Evolutionary conservation across 2,797 vertebrate species (phyloP), one percentile per base, ranked within the genome.

Genomic region (Sebastes trivittatus): DNA sequence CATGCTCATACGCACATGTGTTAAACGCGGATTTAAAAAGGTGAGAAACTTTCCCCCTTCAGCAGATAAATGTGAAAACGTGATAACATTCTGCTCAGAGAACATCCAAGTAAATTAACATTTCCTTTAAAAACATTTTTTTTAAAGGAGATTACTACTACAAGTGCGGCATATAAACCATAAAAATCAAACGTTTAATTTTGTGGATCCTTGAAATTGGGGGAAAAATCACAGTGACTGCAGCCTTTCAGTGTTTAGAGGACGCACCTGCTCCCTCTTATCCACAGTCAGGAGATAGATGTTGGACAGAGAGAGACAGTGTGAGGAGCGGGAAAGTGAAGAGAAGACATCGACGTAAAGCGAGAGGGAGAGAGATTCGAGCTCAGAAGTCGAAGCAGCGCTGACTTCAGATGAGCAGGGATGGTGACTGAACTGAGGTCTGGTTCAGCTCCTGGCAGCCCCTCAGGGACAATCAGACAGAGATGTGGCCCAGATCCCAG

Each of bases 401-500:
- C 67, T 75, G 83, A 68, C 83, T 87, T 82, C 61, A 63, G 65
- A 87, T 86, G 85, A 85, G 81, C 72, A 36, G 73, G 64, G 72
- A 75, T 38, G 68, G 65, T 13, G 74, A 27, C 52, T 70, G 83
- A 92, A 92, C 81, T 87, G 88, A 90, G 83, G 75, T 70, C 87
- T 86, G 73, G 38, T 89, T 92, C 87, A 89, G 80, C 65, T 72
- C 6, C 75, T 82, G 84, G 81, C 84, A 80, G 70, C 70, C 85
- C 82, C 76, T 79, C 66, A 56, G 81, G 86, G 84, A 81, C 73
- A 62, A 75, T 79, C 77, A 74, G 78, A 87, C 75, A 22, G 84
- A 84, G 88, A 85, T 72, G 80, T 88, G 88, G 83, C 86, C 82
- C 88, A 87, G 34, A 88, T 92, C 75, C 81, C 14, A 4, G 27